Conservation (phyloP, 1,140 invertebrate genomes). For the Diploscapter pachys region DNA sequence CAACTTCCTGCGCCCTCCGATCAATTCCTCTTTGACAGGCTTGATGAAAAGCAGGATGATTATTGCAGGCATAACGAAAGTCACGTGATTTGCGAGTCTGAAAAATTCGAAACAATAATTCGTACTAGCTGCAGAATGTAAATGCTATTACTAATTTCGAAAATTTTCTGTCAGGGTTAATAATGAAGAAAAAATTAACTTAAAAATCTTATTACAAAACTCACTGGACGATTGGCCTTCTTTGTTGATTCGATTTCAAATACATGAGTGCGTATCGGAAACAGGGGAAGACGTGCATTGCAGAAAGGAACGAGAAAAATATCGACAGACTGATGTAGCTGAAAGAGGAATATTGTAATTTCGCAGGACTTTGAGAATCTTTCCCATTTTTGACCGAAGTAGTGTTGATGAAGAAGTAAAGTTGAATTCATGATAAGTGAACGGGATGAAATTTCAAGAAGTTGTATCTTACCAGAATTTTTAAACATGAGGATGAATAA, state of each 20-base stretch:
- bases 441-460: too few species aligned
- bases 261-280: slow-evolving; percentile 32
- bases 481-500: not conserved
- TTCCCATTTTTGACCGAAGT: too few species aligned
- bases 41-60: slow-evolving; percentile 10
- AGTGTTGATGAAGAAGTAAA: too few species aligned
- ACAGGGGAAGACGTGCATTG: slow-evolving; percentile 27
- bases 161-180: not conserved
- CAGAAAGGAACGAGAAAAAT: slow-evolving; percentile 28
- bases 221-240: not conserved
- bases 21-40: slow-evolving; percentile 11
- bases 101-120: not conserved
- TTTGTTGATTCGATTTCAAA: slow-evolving; percentile 3
- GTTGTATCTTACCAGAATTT: not conserved
- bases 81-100: slow-evolving; percentile 2
- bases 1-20: slow-evolving; percentile 7
- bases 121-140: not conserved
- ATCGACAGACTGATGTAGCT: slow-evolving; percentile 24
- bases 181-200: not conserved
- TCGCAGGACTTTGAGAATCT: too few species aligned
- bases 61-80: slow-evolving; percentile 13
- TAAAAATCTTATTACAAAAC: too few species aligned
- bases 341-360: not conserved
- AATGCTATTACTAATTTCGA: too few species aligned
- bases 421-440: too few species aligned